Conservation (phyloP, 2,888 invertebrate genomes). For the Microctonus hyperodae region DNA sequence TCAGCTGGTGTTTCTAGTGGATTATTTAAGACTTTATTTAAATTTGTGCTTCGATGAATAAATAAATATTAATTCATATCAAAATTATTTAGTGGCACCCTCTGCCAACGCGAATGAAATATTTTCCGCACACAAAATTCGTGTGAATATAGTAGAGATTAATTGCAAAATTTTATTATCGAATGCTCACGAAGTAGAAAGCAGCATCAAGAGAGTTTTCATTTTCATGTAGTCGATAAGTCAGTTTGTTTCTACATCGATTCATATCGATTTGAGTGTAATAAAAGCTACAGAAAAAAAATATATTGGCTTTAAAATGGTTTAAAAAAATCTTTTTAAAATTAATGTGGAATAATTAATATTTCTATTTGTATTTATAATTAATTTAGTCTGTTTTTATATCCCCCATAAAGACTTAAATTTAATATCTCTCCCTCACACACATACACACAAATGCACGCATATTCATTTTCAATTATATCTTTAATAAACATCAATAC, state of each 20-base stretch:
- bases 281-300: not conserved
- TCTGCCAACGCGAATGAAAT: not conserved
- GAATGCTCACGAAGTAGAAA: conserved; percentile 7
- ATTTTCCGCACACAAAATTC: not conserved
- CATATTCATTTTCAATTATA: conserved; percentile 14
- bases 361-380: conserved; percentile 7
- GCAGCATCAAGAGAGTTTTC: not conserved
- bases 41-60: not conserved
- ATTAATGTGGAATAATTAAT: not conserved
- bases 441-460: not conserved
- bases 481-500: conserved; percentile 27
- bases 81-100: not conserved
- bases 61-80: no score
- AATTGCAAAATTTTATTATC: conserved; percentile 6
- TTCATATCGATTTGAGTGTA: not conserved
- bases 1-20: no score
- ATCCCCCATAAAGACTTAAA: conserved; percentile 4
- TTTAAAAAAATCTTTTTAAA: not conserved
- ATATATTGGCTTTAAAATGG: conserved; percentile 14
- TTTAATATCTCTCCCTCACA: not conserved
- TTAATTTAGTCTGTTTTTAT: conserved; percentile 16
- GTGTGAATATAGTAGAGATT: not conserved
- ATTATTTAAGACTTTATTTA: no score
- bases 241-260: not conserved
- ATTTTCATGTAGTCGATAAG: conserved; percentile 18